These are phyloP conservation scores for Dermochelys coriacea DNA, from an alignment of 2,797 vertebrate genomes.

Conservation along the genomic window DNA sequence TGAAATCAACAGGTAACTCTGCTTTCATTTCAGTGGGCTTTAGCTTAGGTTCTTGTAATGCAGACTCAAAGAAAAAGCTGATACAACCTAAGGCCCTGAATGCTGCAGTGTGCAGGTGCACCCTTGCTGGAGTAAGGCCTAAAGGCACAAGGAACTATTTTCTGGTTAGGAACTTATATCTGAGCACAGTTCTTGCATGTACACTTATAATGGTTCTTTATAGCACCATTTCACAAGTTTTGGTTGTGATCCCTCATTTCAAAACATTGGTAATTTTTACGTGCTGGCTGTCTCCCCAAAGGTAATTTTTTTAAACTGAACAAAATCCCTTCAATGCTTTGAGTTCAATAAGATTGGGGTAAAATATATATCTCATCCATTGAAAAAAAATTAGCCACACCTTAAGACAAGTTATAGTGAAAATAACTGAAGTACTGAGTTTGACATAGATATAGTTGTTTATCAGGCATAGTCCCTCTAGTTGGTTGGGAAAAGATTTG, in stretches of 20 bases:
- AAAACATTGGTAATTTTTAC: neutral
- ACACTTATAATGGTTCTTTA: neutral
- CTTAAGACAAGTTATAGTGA: neutral
- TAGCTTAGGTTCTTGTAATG: neutral
- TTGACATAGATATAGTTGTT: neutral
- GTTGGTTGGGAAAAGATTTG: neutral
- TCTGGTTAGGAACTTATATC: neutral
- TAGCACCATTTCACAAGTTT: neutral
- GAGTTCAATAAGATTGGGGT: neutral
- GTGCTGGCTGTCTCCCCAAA: neutral
- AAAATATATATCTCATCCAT: neutral
- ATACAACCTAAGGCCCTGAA: neutral
- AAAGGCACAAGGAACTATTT: neutral
- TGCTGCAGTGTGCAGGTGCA: neutral
- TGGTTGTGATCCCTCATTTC: neutral
- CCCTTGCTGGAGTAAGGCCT: neutral
- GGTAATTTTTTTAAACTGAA: neutral
- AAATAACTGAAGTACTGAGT: neutral
- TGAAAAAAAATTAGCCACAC: neutral
- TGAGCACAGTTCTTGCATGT: no score
- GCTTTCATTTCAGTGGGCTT: conserved; percentile 42
- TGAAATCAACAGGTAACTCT: conserved; percentile 39
- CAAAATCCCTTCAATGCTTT: neutral
- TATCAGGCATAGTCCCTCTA: neutral
- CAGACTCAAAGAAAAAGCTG: neutral